These are phyloP conservation scores for Mixornis gularis DNA, from an alignment of 2,113 vertebrate species.

Conservation along the genomic window DNA sequence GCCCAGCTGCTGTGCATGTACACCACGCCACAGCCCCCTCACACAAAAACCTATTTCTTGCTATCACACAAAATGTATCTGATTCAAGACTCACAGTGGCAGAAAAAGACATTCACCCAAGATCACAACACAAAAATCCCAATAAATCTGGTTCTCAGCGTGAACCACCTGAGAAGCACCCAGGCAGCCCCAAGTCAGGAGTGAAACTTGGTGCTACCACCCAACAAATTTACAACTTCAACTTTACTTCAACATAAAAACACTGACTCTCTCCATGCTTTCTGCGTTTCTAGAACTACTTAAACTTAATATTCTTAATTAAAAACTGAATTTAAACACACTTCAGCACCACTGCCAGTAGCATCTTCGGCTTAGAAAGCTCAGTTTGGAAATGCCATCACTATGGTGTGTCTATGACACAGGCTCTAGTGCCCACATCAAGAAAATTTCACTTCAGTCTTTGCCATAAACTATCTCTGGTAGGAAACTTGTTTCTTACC, in stretches of 20 bases:
- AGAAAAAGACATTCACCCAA: not conserved
- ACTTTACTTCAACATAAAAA: not conserved
- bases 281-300: not conserved
- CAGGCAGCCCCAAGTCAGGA: not conserved
- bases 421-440: not conserved
- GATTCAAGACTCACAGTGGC: not conserved
- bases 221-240: not conserved
- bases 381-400: not conserved
- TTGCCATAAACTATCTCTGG: not conserved
- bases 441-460: not conserved
- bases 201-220: not conserved
- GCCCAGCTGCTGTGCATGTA: not conserved
- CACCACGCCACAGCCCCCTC: not conserved
- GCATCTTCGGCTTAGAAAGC: not conserved
- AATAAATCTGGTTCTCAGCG: not conserved
- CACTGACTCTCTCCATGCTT: not conserved
- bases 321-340: not conserved
- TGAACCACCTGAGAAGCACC: not conserved
- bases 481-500: not conserved
- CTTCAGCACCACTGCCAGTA: not conserved
- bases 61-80: accelerated
- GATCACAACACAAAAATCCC: not conserved
- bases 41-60: not conserved
- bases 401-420: not conserved
- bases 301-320: not conserved